Percentiles rank a stretch among this genome's conserved stretches.
These are phyloP conservation scores for Eulithis prunata DNA, from an alignment of 2,888 invertebrate genomes.

Conservation along the genomic window DNA sequence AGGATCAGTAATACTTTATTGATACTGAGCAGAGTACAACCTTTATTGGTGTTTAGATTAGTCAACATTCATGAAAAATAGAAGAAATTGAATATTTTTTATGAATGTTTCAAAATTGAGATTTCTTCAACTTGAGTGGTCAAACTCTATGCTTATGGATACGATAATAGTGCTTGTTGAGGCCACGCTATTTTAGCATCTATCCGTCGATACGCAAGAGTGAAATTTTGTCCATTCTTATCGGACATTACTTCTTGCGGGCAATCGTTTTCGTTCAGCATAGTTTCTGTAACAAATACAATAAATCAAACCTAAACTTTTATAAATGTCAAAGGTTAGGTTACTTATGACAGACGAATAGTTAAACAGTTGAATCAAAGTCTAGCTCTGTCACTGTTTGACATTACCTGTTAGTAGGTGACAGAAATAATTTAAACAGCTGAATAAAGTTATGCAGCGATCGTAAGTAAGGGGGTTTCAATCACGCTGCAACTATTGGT, in stretches of 20 bases:
- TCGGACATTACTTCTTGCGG: constrained; percentile 93
- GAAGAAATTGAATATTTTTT: constrained; percentile 18
- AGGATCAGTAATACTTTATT: constrained; percentile 48
- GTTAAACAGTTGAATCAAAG: too few relatives aligned
- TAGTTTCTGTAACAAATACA: constrained; percentile 87
- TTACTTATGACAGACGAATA: too few relatives aligned
- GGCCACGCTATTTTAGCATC: constrained; percentile 99
- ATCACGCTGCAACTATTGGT: too few relatives aligned
- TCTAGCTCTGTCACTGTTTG: too few relatives aligned
- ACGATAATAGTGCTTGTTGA: constrained; percentile 80
- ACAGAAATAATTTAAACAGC: too few relatives aligned
- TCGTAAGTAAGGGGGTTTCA: too few relatives aligned
- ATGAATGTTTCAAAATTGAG: constrained; percentile 26
- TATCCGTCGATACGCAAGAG: constrained; percentile 97
- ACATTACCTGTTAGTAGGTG: too few relatives aligned
- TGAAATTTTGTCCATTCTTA: constrained; percentile 91
- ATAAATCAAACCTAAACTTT: too few relatives aligned
- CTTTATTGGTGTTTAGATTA: constrained; percentile 33
- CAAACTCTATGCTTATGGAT: constrained; percentile 59
- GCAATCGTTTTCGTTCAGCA: constrained; percentile 94
- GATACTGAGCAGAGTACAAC: constrained; percentile 57
- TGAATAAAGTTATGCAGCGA: too few relatives aligned
- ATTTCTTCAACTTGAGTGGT: constrained; percentile 23
- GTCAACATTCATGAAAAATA: constrained; percentile 23
- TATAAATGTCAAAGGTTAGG: too few relatives aligned